Percentiles rank a stretch among this genome's conserved stretches.
phyloP scores from a whole-genome alignment of 2,113 vertebrate genomes.

The Mobula hypostoma region DNA sequence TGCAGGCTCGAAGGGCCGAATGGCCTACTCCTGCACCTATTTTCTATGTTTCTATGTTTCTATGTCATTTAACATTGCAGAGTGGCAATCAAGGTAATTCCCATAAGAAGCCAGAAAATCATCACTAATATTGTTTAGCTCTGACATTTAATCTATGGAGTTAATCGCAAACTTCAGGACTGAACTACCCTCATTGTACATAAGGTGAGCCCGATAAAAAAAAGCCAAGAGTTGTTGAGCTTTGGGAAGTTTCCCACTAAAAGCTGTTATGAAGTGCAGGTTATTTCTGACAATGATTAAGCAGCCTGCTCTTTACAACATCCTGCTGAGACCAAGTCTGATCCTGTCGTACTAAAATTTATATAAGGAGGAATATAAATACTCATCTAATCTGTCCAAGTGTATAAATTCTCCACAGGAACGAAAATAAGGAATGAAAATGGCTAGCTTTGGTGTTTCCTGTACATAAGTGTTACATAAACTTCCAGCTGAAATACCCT shows the following conservation, averaged over 20 bases:
- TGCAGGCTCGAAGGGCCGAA: no score
- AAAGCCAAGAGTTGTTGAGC: not conserved
- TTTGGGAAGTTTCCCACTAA: not conserved
- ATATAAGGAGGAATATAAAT: not conserved
- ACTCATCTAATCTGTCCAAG: not conserved
- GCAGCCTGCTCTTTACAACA: not conserved
- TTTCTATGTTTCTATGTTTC: no score
- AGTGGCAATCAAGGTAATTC: not conserved
- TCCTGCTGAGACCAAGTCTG: not conserved
- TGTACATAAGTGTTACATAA: not conserved
- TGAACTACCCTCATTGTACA: not conserved
- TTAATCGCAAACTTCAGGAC: no score
- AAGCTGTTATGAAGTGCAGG: not conserved
- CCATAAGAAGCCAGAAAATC: not conserved
- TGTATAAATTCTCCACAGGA: not conserved
- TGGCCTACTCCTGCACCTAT: no score
- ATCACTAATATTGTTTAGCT: not conserved
- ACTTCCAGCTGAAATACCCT: no score
- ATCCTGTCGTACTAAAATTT: no score
- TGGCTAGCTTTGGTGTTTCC: not conserved
- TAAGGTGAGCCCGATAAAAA: not conserved
- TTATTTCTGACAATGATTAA: not conserved
- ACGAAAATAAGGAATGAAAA: not conserved
- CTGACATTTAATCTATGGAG: not conserved
- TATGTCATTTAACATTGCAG: not conserved